Conservation (phyloP, 1,140 invertebrate species). For the Drosophila chauvacae region DNA sequence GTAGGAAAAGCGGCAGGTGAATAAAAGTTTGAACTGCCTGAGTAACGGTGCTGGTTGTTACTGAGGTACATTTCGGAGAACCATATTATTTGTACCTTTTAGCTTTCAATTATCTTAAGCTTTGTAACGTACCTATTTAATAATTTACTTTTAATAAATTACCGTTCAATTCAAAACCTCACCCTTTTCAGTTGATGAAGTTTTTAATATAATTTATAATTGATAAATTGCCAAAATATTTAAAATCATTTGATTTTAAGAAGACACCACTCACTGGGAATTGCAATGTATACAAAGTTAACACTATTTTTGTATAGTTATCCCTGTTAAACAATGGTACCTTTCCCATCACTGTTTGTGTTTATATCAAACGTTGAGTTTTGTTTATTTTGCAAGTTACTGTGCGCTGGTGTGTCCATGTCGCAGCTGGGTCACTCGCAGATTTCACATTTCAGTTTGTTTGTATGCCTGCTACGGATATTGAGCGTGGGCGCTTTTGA, state of each 20-base stretch:
- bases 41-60: not conserved
- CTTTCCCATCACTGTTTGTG: conserved; percentile 16
- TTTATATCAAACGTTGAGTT: conserved; percentile 60
- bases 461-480: conserved; percentile 59
- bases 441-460: conserved; percentile 52
- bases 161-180: accelerated
- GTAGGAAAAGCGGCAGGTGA: conserved; percentile 54
- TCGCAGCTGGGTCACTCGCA: conserved; percentile 43
- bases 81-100: not conserved
- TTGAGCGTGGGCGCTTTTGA: conserved; percentile 66
- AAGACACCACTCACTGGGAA: not conserved
- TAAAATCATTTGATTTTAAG: not conserved
- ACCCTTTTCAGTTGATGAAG: not conserved
- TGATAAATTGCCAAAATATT: not conserved
- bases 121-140: not conserved
- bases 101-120: too few relatives aligned
- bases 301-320: not conserved
- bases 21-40: conserved; percentile 59
- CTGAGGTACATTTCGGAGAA: conserved; percentile 3
- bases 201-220: not conserved
- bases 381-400: conserved; percentile 73
- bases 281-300: not conserved
- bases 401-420: conserved; percentile 27
- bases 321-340: not conserved
- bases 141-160: not conserved